Evolutionary conservation across 2,888 invertebrate genomes (phyloP).

Genomic region (Drosophila formosana): DNA sequence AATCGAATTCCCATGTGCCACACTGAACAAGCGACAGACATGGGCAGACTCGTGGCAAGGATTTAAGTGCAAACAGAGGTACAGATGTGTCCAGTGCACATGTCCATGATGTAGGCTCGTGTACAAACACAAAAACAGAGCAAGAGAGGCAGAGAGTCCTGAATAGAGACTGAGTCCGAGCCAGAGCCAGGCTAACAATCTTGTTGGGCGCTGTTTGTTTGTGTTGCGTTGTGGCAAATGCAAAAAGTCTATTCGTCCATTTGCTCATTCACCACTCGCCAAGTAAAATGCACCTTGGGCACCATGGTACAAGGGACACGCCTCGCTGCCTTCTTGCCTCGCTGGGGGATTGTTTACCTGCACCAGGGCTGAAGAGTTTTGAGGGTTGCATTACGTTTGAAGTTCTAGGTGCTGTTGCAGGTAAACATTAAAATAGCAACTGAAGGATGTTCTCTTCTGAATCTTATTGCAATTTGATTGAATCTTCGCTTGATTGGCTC

Average conservation of each 20-base stretch:
- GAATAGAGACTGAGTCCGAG: not conserved
- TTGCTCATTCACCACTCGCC: conserved; percentile 32
- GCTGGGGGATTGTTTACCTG: conserved; percentile 18
- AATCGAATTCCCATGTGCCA: conserved; percentile 53
- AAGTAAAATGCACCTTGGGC: conserved; percentile 43
- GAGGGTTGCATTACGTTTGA: conserved; percentile 8
- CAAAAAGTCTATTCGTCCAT: conserved; percentile 61
- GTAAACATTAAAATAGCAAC: conserved; percentile 5
- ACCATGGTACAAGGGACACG: conserved; percentile 14
- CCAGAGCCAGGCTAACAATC: conserved; percentile 8
- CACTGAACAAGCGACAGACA: conserved; percentile 27
- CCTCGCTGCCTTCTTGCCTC: conserved; percentile 24
- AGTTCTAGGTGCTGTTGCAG: conserved; percentile 10
- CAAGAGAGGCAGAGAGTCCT: not conserved
- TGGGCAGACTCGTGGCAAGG: conserved; percentile 13
- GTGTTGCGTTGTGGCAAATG: conserved; percentile 61
- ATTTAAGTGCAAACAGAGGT: conserved; percentile 76
- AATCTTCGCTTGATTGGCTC: conserved; percentile 63
- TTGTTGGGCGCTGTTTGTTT: conserved; percentile 34
- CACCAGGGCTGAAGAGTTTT: not conserved
- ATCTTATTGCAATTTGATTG: conserved; percentile 73
- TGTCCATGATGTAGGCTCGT: conserved; percentile 66
- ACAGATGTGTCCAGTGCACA: conserved; percentile 38
- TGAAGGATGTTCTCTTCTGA: conserved; percentile 33
- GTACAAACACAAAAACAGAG: conserved; percentile 59